phyloP scores from a whole-genome alignment of 2,797 vertebrate species.

The Darevskia mixta region DNA sequence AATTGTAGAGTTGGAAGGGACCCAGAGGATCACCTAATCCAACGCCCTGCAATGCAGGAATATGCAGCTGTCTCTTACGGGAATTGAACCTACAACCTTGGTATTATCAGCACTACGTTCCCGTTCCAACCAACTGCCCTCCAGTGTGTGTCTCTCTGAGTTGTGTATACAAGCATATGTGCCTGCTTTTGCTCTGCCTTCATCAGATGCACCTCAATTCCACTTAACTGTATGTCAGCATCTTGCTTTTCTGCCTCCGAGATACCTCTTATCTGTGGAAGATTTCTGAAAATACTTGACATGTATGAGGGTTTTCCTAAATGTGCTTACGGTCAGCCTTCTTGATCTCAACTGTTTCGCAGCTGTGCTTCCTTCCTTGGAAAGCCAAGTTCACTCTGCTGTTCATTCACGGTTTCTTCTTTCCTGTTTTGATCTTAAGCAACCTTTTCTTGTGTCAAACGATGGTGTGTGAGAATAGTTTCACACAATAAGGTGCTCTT shows the following conservation, averaged over 20 bases:
- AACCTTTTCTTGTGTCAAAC: background rate
- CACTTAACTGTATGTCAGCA: rapidly evolving
- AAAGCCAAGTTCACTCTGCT: background rate
- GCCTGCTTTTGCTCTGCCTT: background rate
- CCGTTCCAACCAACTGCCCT: background rate
- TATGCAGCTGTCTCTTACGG: too few relatives aligned
- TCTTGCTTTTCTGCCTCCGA: background rate
- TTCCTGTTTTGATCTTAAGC: background rate
- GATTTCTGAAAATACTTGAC: rapidly evolving
- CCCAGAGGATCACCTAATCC: too few relatives aligned
- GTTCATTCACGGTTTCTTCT: background rate
- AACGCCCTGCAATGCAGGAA: too few relatives aligned
- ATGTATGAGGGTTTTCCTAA: background rate
- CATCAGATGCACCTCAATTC: background rate
- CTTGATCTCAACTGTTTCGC: background rate
- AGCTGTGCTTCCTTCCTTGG: background rate
- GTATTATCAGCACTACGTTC: too few relatives aligned
- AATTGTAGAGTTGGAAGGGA: too few relatives aligned
- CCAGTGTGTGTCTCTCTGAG: background rate
- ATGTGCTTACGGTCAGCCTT: background rate
- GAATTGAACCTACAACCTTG: too few relatives aligned
- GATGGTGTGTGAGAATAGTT: too few relatives aligned
- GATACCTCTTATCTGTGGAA: background rate
- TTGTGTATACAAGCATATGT: background rate
- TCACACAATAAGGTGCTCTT: background rate